These are phyloP conservation scores for Linnaemya vulpina DNA, from an alignment of 2,888 invertebrate species.

Conservation along the genomic window DNA sequence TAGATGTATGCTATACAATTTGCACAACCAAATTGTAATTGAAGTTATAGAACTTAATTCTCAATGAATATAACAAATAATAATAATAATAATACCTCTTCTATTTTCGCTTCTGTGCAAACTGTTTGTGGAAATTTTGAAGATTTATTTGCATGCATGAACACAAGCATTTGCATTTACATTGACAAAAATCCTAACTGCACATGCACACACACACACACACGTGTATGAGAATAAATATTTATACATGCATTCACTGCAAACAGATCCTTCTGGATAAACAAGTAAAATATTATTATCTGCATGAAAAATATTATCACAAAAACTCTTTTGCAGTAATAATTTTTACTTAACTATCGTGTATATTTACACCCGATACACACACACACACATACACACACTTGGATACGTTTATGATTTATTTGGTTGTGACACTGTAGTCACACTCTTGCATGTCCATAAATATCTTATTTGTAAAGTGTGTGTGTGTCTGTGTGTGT, in stretches of 20 bases:
- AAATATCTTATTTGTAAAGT: too few species aligned
- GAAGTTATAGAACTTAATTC: conserved; percentile 12
- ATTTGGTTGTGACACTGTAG: too few species aligned
- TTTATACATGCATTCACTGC: neutral
- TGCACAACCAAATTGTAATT: neutral
- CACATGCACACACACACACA: neutral
- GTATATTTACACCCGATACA: neutral
- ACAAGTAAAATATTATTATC: conserved; percentile 30
- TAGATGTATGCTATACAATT: neutral
- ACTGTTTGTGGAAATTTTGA: conserved; percentile 25
- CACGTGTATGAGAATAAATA: neutral
- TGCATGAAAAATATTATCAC: conserved; percentile 16
- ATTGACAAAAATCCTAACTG: neutral
- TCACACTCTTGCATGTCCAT: too few species aligned
- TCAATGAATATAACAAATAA: conserved; percentile 33
- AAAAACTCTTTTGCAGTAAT: conserved; percentile 42
- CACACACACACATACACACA: neutral
- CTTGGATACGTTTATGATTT: neutral
- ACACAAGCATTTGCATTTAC: neutral
- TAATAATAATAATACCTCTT: conserved; percentile 30
- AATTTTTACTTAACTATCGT: conserved; percentile 5
- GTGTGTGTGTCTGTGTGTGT: neutral
- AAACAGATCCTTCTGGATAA: conserved; percentile 9
- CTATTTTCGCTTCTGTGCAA: conserved; percentile 11
- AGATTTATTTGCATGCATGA: conserved; percentile 38